Conservation (phyloP, 1,140 invertebrate species). For the Nebria ingens region DNA sequence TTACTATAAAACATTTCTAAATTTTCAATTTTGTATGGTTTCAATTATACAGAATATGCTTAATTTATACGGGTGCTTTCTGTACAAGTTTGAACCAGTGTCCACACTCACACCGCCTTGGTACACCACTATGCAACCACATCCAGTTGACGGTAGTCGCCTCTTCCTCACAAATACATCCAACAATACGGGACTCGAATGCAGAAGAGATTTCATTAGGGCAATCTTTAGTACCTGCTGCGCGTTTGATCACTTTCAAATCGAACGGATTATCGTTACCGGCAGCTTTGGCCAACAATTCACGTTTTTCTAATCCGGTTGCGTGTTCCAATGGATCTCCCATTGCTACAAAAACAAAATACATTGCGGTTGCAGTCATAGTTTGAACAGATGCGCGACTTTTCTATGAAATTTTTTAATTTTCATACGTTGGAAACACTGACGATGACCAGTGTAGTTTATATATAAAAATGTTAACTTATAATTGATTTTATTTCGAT, state of each 20-base stretch:
- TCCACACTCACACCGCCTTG: conserved; percentile 88
- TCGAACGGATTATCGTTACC: conserved; percentile 90
- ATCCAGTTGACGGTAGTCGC: conserved; percentile 81
- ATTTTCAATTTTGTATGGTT: not conserved
- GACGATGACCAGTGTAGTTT: no score
- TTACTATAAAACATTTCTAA: conserved; percentile 7
- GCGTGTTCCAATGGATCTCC: conserved; percentile 84
- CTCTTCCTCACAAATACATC: conserved; percentile 95
- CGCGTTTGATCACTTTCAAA: conserved; percentile 68
- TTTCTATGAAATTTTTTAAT: no score
- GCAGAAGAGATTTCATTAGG: conserved; percentile 86
- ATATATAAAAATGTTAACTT: no score
- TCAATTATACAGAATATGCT: not conserved
- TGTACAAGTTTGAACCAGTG: conserved; percentile 91
- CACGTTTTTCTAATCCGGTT: conserved; percentile 83
- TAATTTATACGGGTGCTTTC: conserved; percentile 50
- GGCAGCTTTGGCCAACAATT: conserved; percentile 69
- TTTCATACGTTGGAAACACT: no score
- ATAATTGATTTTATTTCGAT: no score
- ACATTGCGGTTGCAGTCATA: not conserved
- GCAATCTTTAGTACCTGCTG: conserved; percentile 68
- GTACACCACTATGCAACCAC: conserved; percentile 79
- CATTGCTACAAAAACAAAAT: conserved; percentile 52
- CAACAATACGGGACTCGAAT: conserved; percentile 80
- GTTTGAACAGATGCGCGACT: no score